phyloP scores from a whole-genome alignment of 2,888 invertebrate genomes.

The Omphaloscelis lunosa region DNA sequence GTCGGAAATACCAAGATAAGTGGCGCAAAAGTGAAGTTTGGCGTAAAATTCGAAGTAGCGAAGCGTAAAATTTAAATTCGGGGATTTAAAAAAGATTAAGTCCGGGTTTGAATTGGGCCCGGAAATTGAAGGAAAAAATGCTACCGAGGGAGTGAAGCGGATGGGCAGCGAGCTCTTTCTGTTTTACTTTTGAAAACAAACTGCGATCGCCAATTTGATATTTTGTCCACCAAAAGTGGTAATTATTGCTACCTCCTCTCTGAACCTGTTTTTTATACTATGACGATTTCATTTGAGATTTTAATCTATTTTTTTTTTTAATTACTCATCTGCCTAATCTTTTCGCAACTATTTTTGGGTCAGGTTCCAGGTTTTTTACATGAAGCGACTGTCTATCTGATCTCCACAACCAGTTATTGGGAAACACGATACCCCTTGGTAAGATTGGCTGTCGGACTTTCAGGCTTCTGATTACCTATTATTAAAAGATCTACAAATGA shows the following conservation, averaged over 20 bases:
- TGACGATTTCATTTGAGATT: background rate
- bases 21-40: background rate
- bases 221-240: background rate
- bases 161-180: background rate
- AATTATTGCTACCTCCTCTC: background rate
- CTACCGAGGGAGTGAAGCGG: constrained; percentile 2
- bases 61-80: constrained; percentile 38
- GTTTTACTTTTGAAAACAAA: background rate
- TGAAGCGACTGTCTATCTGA: background rate
- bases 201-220: background rate
- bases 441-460: background rate
- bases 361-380: background rate
- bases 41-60: background rate
- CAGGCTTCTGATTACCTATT: background rate
- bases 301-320: background rate
- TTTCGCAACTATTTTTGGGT: background rate
- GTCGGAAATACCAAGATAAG: background rate
- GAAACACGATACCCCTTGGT: background rate
- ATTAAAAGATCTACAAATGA: background rate
- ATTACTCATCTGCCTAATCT: background rate
- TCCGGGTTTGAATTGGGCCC: constrained; percentile 7
- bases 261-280: background rate
- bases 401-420: background rate
- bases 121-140: constrained; percentile 49
- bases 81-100: constrained; percentile 32